phyloP scores from a whole-genome alignment of 1,140 invertebrate species.

The Eueides isabella region DNA sequence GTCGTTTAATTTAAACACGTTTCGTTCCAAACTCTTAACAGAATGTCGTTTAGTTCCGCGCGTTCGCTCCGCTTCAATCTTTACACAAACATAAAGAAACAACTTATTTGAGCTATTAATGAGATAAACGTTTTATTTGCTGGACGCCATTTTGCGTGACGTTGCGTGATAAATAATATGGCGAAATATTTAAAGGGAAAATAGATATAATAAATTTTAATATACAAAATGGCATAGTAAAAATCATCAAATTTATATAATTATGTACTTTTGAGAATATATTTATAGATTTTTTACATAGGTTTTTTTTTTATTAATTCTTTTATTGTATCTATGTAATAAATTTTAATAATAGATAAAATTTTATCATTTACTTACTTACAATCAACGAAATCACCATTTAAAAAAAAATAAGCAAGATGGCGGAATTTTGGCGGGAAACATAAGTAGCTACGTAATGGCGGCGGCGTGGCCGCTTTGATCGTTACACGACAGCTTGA shows the following conservation, averaged over 20 bases:
- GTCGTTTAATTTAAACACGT: slow-evolving; percentile 13
- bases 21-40: slow-evolving; percentile 28
- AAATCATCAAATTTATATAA: neutral
- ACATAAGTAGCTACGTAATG: slow-evolving; percentile 28
- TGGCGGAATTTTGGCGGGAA: slow-evolving; percentile 51
- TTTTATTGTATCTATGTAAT: too few relatives aligned
- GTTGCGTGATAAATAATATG: neutral
- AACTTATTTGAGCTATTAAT: slow-evolving; percentile 26
- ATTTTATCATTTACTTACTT: neutral
- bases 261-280: too few relatives aligned
- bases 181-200: neutral
- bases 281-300: too few relatives aligned
- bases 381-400: neutral
- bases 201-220: neutral
- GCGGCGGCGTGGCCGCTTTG: slow-evolving; percentile 42
- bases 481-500: slow-evolving; percentile 41
- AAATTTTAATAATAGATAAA: too few relatives aligned
- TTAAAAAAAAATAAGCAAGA: slow-evolving; percentile 49
- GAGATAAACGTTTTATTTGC: slow-evolving; percentile 28
- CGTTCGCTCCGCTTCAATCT: slow-evolving; percentile 27
- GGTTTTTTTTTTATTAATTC: too few relatives aligned
- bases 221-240: neutral
- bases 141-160: slow-evolving; percentile 7
- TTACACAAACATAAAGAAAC: slow-evolving; percentile 30
- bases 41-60: slow-evolving; percentile 34